Evolutionary conservation across 2,797 vertebrate species (phyloP), one percentile per base, ranked within the genome.

Genomic region (Sebastes baramenuke): DNA sequence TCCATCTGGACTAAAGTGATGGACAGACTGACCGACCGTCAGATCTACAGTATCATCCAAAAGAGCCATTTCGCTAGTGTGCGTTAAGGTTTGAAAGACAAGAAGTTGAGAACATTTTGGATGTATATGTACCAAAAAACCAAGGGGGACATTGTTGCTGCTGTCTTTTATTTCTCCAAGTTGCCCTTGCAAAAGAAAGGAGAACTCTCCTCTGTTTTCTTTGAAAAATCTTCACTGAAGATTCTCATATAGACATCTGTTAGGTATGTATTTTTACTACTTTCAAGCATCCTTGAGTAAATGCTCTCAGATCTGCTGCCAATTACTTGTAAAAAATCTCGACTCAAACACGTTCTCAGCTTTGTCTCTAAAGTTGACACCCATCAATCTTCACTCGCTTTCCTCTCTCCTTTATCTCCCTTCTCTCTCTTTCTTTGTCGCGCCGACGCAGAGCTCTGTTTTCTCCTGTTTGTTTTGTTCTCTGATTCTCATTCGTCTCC

Each of bases 381-480:
- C 42, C 34, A 74, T 84, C 72, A 18, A 2, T 87, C 83, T 72
- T 75, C 42, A 46, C 36, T 69, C 20, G 11, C 67, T 58, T 61
- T 24, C 18, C 34, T 22, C 34, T 22, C 18, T 20, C n/a, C 66
- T 75, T 67, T n/a, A 49, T 61, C 46, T 62, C 29, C n/a, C 12
- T 62, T 22, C 30, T 49, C 56, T 65, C 11, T 46, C 9, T 14
- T 6, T 22, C 60, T 67, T 81, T 72, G 59, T 67, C 10, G 3
- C 13, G 73, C 76, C 36, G 24, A 79, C 11, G 75, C 76, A 46
- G 29, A 81, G 49, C 61, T 81, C 59, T 64, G 46, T 71, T 72
- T 77, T 29, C 67, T 18, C 25, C 1, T 67, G 27, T 88, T 82
- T 76, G 70, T 87, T 83, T 65, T 72, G n/a, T 80, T 80, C 62